Evolutionary conservation across 2,888 invertebrate species (phyloP), one percentile per base, ranked within the genome.

Genomic region (Chrysolina americana): DNA sequence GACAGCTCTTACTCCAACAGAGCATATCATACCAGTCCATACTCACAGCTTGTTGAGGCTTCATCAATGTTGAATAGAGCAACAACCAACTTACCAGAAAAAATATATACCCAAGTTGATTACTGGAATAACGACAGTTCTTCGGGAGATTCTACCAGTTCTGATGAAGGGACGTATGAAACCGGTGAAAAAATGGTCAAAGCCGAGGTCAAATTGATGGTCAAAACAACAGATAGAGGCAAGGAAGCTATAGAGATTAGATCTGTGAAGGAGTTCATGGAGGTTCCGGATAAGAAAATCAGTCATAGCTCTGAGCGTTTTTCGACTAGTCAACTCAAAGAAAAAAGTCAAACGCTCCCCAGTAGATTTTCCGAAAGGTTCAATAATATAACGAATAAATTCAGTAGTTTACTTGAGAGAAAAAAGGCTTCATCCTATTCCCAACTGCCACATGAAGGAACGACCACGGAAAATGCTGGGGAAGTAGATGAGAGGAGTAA

Each of bases 181-280:
- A 76, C 76, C 10, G 73, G 73, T n/a, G 84, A 87, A 74, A 84
- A 83, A 73, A 74, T 85, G 17, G 83, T 87, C 72, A 89, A 87
- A 81, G 90, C 90, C 17, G 90, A 90, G 81, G 87, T 90, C 11
- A 90, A 90, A 80, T 82, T 91, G 9, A 82, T 90, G 70, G 90
- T 90, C 1, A 89, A 89, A 84, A 89, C 90, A 1, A 83, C 86
- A 15, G 89, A 89, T 68, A 83, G 83, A 78, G 90, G 90, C 8
- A 87, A 87, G 80, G 89, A 90, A 80, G 88, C 88, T 65, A 89
- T 90, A 64, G 90, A 90, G 84, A 89, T 90, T 62, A 82, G 89
- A 73, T 90, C 89, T 5, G 85, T 88, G 0, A 80, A 85, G 8
- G 88, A 87, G 74, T 87, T 86, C 84, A 84, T 85, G 79, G 87